Evolutionary conservation across 2,797 vertebrate species (phyloP), one percentile per base, ranked within the genome.

Genomic region (Acridotheres tristis): DNA sequence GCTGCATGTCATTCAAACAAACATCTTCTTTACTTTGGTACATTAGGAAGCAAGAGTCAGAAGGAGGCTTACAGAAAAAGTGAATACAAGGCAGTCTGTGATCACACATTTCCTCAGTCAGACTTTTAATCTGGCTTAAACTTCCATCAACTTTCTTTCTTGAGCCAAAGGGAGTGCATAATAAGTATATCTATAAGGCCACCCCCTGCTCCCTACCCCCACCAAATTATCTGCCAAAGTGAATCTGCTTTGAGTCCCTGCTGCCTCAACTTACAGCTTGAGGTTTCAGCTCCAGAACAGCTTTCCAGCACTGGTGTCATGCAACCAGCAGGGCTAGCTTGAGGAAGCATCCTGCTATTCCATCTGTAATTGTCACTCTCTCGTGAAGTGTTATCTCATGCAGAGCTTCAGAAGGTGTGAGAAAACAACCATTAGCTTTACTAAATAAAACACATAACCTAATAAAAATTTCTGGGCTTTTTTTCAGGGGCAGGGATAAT

Each of bases 401-500:
- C 23, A 88, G 76, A 87, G 73, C 83, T 95, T 95, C 90, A 71
- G 89, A 94, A 97, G 58, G 62, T 55, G 83, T 85, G 75, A 91
- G 61, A 94, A 97, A 97, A 91, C 68, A 91, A 88, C 77, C 85
- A 88, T 65, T 93, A 94, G 63, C 55, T 94, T 95, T 67, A 77
- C 78, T 91, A 97, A 96, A 78, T 32, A 95, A 65, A 93, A 69
- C 76, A 79, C 72, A 92, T 47, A 75, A 84, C 50, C 90, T 94
- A 67, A 5, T 32, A 53, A 76, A 96, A 93, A 48, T 14, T 69
- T 88, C 32, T 59, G 12, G 4, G 1, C 3, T 3, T 27, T 76
- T 76, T 45, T 66, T 72, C 55, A 81, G 27, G 43, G 42, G 15
- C 18, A 51, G 16, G 7, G 43, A 79, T 57, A 78, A 73, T 59